Evolutionary conservation across 2,113 vertebrate genomes (phyloP).

Genomic region (Narcine bancroftii): DNA sequence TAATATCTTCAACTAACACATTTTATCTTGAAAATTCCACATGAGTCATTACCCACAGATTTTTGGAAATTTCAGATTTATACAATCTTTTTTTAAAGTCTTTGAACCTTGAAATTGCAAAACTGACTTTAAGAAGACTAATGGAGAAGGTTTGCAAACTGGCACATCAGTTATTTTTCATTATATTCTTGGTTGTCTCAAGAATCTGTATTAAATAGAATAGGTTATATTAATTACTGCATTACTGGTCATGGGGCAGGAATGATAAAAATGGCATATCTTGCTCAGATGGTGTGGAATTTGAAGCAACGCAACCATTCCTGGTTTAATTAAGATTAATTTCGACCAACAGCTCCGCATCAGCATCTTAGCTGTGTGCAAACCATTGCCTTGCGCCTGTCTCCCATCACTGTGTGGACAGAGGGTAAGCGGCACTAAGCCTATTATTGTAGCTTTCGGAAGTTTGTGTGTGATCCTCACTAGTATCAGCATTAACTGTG

Average conservation of each 20-base stretch:
- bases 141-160: neutral
- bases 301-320: neutral
- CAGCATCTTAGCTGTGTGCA: neutral
- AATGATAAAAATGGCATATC: neutral
- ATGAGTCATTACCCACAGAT: neutral
- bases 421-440: constrained; percentile 11
- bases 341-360: neutral
- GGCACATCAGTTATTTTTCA: neutral
- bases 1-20: neutral
- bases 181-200: neutral
- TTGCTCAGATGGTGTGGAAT: neutral
- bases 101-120: neutral
- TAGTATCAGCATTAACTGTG: constrained; percentile 30
- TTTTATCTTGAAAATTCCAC: neutral
- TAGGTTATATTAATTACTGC: neutral
- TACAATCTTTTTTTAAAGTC: neutral
- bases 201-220: neutral
- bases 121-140: neutral
- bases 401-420: neutral
- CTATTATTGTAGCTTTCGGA: constrained; percentile 22
- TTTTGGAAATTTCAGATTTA: neutral
- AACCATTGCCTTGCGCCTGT: neutral
- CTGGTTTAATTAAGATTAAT: constrained; percentile 26
- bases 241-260: neutral
- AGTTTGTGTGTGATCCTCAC: constrained; percentile 1